Base-by-base conservation (phyloP, 2,888 invertebrate species). In the Hecatera dysodea region DNA sequence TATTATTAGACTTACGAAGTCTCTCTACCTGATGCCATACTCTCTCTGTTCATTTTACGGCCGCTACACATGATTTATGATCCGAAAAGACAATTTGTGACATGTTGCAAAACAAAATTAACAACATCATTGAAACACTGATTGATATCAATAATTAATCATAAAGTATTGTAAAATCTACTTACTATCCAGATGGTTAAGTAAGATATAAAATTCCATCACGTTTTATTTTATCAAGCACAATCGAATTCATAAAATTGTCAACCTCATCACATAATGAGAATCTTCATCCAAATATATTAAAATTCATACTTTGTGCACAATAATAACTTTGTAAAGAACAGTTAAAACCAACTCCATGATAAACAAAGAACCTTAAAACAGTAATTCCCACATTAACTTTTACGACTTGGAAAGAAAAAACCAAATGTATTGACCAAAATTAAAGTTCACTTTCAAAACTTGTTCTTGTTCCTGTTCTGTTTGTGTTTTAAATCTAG, bases 1-100 rank as follows among this genome's bases (percentile, higher is more conserved):
- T 95, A 95, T 95, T 93, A 94, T 94, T 95, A 95, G 95, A 93
- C 90, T 72, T 88, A 93, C 88, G 89, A 88, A 91, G 87, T 75
- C 87, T 91, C 90, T 91, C 92, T 95, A 95, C 95, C 94, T 95
- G 94, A 73, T 81, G 72, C 69, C 64, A 55, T 65, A 71, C 87
- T 87, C 82, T 80, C 84, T 82, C 72, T 80, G 81, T 88, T 88
- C 84, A 79, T 87, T 86, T 87, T 87, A 71, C 56, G 60, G 75
- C 70, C 75, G 70, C 67, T 74, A 66, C 75, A 66, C 72, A 79
- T 85, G 82, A 86, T 87, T 88, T 87, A 88, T 79, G 75, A 65
- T 68, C 67, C 60, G 60, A 75, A 80, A 77, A 84, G 74, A 74
- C 44, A 63, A 75, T 56, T 74, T 67, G 61, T 63, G 59, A 70